Evolutionary conservation across 2,888 invertebrate species (phyloP).

Genomic region (Sepioteuthis lessoniana): DNA sequence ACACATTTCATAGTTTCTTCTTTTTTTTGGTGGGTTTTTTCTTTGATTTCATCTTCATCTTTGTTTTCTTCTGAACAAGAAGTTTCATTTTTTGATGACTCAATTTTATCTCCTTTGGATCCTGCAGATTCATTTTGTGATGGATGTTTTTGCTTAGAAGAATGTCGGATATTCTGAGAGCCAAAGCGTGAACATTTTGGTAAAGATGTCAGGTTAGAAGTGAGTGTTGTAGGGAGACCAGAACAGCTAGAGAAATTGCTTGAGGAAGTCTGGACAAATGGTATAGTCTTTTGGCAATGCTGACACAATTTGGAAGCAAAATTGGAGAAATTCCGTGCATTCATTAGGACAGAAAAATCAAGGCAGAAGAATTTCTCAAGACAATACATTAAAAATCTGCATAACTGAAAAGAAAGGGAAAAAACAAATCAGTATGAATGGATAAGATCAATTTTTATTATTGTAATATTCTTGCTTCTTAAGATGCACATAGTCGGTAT

Average conservation of each 20-base stretch:
- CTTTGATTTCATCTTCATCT: background rate
- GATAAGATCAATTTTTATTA: no score
- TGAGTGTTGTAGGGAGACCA: background rate
- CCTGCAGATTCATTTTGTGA: background rate
- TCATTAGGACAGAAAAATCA: background rate
- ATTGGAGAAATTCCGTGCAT: background rate
- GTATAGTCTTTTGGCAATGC: background rate
- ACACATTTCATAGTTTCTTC: constrained; percentile 3
- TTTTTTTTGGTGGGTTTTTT: background rate
- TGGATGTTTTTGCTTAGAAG: background rate
- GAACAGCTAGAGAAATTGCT: background rate
- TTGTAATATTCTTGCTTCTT: no score
- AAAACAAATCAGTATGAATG: no score
- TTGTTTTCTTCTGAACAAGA: background rate
- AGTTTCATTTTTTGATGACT: background rate
- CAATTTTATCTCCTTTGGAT: background rate
- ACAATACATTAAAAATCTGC: background rate
- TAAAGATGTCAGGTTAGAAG: background rate
- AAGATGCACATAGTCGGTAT: no score
- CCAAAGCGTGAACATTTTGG: background rate
- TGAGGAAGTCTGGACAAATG: background rate
- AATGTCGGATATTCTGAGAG: background rate
- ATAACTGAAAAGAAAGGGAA: background rate
- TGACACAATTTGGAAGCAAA: background rate
- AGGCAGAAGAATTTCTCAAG: background rate